These are phyloP conservation scores for Caerostris extrusa DNA, from an alignment of 1,140 invertebrate species.

Conservation along the genomic window DNA sequence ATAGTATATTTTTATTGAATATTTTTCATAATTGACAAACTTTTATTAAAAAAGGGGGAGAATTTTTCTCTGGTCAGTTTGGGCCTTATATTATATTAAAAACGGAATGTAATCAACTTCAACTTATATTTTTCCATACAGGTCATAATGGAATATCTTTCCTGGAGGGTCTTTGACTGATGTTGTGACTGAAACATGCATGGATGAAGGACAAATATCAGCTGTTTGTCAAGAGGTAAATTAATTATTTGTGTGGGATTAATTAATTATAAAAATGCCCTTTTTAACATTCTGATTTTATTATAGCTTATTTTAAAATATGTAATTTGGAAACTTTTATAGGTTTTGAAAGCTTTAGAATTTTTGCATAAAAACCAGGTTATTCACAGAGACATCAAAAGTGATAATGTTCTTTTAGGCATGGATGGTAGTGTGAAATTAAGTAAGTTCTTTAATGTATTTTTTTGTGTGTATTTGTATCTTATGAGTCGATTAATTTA, in stretches of 20 bases:
- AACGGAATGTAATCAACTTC: no score
- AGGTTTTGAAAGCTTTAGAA: slow-evolving; percentile 90
- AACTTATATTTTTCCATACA: slow-evolving; percentile 2
- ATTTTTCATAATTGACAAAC: no score
- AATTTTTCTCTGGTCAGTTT: no score
- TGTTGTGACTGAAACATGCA: slow-evolving; percentile 98
- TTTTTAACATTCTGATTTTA: no score
- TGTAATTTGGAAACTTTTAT: not conserved
- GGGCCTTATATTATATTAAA: no score
- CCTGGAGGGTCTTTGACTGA: slow-evolving; percentile 98
- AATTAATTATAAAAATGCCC: no score
- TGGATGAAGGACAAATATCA: slow-evolving; percentile 98
- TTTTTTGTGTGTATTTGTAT: not conserved
- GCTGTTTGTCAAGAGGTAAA: slow-evolving; percentile 93
- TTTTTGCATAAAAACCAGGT: slow-evolving; percentile 85
- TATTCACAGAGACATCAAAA: slow-evolving; percentile 96
- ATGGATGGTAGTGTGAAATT: slow-evolving; percentile 98
- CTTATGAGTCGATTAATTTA: not conserved
- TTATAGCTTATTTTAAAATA: no score
- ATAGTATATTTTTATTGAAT: no score
- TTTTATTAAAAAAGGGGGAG: no score
- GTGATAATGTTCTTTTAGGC: slow-evolving; percentile 96
- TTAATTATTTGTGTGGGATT: no score
- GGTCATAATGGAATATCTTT: slow-evolving; percentile 95
- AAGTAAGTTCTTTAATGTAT: slow-evolving; percentile 81